Conservation (phyloP, 2,797 vertebrate genomes). For the Clarias platycephalus region DNA sequence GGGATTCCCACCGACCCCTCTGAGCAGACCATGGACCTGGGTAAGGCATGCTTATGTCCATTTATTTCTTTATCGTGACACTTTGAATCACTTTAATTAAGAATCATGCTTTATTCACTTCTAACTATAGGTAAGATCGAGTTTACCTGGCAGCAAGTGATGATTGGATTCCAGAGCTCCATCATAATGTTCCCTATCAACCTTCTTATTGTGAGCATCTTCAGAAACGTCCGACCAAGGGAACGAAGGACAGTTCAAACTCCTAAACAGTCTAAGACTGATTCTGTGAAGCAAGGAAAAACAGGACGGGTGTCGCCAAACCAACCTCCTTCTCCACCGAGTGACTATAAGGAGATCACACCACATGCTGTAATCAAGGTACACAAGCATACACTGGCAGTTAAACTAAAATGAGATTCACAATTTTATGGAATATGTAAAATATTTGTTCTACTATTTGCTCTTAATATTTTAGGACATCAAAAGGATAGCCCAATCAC, state of each 20-base stretch:
- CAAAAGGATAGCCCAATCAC: conserved; percentile 82
- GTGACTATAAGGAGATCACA: conserved; percentile 75
- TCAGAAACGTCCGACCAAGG: conserved; percentile 79
- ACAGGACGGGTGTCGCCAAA: conserved; percentile 70
- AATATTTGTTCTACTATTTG: neutral
- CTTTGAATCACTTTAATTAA: neutral
- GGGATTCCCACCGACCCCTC: conserved; percentile 90
- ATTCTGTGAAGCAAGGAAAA: conserved; percentile 70
- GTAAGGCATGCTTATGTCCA: conserved; percentile 66
- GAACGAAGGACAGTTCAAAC: conserved; percentile 58
- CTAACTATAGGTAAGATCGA: conserved; percentile 84
- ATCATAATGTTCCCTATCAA: conserved; percentile 96
- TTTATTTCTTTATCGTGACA: neutral
- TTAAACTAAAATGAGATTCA: neutral
- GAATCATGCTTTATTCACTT: neutral
- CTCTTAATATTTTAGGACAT: conserved; percentile 76
- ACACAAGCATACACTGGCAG: neutral
- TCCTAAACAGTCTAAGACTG: conserved; percentile 58
- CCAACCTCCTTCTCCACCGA: conserved; percentile 63
- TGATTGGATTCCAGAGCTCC: conserved; percentile 93
- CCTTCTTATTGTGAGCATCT: conserved; percentile 93
- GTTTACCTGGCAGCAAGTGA: conserved; percentile 96
- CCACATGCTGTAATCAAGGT: conserved; percentile 88
- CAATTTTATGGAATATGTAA: neutral
- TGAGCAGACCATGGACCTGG: conserved; percentile 95